Evolutionary conservation across 2,797 vertebrate species (phyloP).

Genomic region (Hylomyscus alleni): DNA sequence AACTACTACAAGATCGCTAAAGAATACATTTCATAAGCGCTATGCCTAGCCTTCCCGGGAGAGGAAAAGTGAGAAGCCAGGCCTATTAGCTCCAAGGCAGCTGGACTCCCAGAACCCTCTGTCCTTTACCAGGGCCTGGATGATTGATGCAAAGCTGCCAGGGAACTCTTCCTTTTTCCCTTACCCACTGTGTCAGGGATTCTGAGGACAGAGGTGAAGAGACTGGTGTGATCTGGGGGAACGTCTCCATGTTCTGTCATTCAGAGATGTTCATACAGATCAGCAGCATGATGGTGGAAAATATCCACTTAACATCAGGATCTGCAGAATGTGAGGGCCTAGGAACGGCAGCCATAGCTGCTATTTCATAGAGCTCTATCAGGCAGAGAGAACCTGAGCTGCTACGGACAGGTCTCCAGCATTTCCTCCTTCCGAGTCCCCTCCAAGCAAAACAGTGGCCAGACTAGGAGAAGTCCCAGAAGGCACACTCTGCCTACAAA

Average conservation of each 20-base stretch:
- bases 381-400: neutral
- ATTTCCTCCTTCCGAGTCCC: no score
- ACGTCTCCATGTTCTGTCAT: neutral
- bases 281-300: neutral
- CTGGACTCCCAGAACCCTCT: neutral
- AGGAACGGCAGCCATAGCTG: neutral
- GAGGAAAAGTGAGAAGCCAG: neutral
- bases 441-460: neutral
- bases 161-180: neutral
- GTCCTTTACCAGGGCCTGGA: neutral
- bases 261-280: neutral
- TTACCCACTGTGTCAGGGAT: neutral
- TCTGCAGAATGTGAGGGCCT: neutral
- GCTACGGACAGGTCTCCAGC: neutral
- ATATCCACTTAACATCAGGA: neutral
- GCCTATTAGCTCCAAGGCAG: neutral
- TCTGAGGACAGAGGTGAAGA: neutral
- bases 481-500: neutral
- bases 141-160: neutral
- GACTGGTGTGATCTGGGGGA: neutral
- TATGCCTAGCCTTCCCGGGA: neutral
- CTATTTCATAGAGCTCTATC: neutral
- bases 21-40: neutral
- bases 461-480: neutral
- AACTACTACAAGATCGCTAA: neutral